Evolutionary conservation across 2,113 vertebrate species (phyloP).

Genomic region (Climacteris rufus): DNA sequence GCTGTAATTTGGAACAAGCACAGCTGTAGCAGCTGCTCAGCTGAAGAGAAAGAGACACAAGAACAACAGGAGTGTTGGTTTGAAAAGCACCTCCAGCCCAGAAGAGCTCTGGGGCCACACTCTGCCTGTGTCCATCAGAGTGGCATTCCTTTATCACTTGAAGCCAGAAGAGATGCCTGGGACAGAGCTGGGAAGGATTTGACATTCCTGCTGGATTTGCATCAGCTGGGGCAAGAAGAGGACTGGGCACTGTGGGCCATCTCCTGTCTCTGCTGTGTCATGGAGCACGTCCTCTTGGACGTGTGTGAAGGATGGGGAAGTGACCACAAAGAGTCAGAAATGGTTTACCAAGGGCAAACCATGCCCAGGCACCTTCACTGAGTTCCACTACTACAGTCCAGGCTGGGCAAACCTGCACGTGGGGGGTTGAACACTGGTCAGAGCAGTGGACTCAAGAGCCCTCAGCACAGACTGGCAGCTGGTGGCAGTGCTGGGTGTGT

Average conservation of each 20-base stretch:
- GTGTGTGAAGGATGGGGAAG: neutral
- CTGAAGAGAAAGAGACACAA: neutral
- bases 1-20: neutral
- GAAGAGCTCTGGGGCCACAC: neutral
- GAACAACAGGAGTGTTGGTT: neutral
- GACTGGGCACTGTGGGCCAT: neutral
- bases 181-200: neutral
- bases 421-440: neutral
- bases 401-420: neutral
- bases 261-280: neutral
- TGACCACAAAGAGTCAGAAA: neutral
- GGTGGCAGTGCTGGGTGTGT: neutral
- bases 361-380: neutral
- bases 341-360: neutral
- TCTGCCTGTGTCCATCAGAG: neutral
- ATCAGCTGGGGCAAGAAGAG: neutral
- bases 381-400: neutral
- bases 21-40: slow-evolving; percentile 43
- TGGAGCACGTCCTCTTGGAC: neutral
- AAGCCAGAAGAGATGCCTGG: neutral
- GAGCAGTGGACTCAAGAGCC: neutral
- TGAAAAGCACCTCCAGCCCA: neutral
- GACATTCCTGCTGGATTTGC: neutral
- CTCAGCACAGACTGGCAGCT: neutral
- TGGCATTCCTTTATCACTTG: neutral